Percentiles rank a stretch among this genome's conserved stretches.
These are phyloP conservation scores for Ellobium chinense DNA, from an alignment of 2,888 invertebrate species.

Conservation along the genomic window DNA sequence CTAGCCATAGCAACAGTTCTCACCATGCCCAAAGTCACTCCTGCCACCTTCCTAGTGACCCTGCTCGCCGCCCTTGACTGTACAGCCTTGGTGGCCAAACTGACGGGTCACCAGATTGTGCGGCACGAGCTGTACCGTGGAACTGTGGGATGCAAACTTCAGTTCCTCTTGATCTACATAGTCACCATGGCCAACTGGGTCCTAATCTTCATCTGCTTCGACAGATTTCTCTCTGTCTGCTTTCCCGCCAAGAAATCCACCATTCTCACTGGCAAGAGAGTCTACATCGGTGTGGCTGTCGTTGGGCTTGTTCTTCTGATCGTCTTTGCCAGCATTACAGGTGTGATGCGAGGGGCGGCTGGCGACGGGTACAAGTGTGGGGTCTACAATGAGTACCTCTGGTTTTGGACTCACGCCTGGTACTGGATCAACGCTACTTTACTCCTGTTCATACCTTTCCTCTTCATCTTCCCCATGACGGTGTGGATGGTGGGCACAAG, in stretches of 20 bases:
- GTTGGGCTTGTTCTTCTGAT: background rate
- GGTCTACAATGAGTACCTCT: background rate
- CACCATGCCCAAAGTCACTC: slow-evolving; percentile 44
- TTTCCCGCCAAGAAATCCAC: background rate
- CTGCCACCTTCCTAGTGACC: slow-evolving; percentile 48
- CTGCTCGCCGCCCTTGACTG: slow-evolving; percentile 50
- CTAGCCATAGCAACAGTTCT: slow-evolving; percentile 47
- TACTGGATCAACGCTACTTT: slow-evolving; percentile 49
- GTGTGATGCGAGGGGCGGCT: background rate
- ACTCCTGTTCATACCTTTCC: slow-evolving; percentile 49
- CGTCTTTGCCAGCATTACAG: background rate
- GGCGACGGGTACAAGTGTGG: background rate
- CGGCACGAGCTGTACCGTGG: slow-evolving; percentile 42
- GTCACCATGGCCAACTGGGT: slow-evolving; percentile 52
- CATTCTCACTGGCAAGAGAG: background rate
- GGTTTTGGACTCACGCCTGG: slow-evolving; percentile 43
- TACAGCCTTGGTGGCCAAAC: slow-evolving; percentile 44
- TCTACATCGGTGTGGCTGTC: background rate
- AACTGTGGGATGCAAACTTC: slow-evolving; percentile 44
- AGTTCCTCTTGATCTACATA: slow-evolving; percentile 33
- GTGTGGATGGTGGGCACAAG: slow-evolving; percentile 43
- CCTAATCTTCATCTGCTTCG: slow-evolving; percentile 50
- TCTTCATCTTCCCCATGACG: slow-evolving; percentile 46
- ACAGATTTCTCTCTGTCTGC: slow-evolving; percentile 50
- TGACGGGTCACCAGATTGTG: slow-evolving; percentile 47